Conservation (phyloP, 1,140 invertebrate species). For the Saccostrea echinata region DNA sequence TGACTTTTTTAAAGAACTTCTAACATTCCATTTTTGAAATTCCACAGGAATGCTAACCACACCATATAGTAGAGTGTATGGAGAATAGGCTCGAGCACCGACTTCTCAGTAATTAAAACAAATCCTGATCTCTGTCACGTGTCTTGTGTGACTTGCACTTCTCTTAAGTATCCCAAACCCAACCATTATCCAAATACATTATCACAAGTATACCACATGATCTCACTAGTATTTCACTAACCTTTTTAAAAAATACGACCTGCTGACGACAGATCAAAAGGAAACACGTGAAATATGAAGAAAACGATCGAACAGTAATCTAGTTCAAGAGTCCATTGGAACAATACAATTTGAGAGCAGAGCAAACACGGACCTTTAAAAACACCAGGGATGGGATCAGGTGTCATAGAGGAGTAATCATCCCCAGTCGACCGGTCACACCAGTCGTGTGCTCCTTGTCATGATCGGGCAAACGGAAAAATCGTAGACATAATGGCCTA, state of each 20-base stretch:
- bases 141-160: conserved; percentile 11
- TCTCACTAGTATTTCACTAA: conserved; percentile 47
- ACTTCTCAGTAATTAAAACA: conserved; percentile 34
- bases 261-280: conserved; percentile 34
- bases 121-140: conserved; percentile 32
- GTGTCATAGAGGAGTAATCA: too few relatives aligned
- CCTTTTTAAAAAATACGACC: conserved; percentile 47
- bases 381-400: too few relatives aligned
- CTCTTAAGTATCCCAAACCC: neutral
- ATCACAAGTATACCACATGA: neutral
- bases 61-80: neutral
- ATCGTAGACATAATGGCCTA: too few relatives aligned
- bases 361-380: too few relatives aligned
- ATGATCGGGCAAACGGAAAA: too few relatives aligned
- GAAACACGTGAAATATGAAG: too few relatives aligned
- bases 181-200: conserved; percentile 49
- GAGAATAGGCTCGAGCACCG: conserved; percentile 2
- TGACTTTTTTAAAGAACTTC: conserved; percentile 9
- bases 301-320: too few relatives aligned
- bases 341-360: too few relatives aligned
- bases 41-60: conserved; percentile 51
- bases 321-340: too few relatives aligned
- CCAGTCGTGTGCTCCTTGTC: too few relatives aligned
- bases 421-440: too few relatives aligned
- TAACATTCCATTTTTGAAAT: conserved; percentile 30